phyloP scores from a whole-genome alignment of 2,797 vertebrate genomes.

The Clarias fuscus region DNA sequence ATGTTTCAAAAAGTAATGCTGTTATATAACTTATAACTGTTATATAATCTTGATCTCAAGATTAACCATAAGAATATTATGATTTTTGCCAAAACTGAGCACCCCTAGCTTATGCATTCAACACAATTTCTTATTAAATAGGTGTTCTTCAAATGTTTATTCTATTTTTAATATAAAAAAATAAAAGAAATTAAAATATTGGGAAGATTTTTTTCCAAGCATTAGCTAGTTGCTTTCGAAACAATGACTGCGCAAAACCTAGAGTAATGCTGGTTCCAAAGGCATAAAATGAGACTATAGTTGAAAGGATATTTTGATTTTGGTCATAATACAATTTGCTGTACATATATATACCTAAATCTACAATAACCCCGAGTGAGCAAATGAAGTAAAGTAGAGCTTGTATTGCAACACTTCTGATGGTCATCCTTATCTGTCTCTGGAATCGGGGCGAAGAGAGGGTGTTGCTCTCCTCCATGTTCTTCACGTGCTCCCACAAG shows the following conservation, averaged over 20 bases:
- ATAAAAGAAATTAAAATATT: neutral
- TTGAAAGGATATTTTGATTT: neutral
- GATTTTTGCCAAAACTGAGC: too few species aligned
- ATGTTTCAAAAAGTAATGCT: too few species aligned
- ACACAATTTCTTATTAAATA: neutral
- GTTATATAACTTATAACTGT: too few species aligned
- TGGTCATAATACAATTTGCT: rapidly evolving
- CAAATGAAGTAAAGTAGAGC: conserved; percentile 36
- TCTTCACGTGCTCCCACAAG: conserved; percentile 20
- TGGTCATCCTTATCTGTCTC: conserved; percentile 55
- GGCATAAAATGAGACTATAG: conserved; percentile 44
- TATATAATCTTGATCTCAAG: too few species aligned
- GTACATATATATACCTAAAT: rapidly evolving
- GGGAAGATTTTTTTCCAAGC: conserved; percentile 15
- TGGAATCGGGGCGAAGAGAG: conserved; percentile 5
- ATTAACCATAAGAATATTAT: too few species aligned
- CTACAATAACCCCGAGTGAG: neutral
- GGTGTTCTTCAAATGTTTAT: neutral
- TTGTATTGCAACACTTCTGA: conserved; percentile 41
- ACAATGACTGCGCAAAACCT: conserved; percentile 39
- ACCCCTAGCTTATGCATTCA: neutral
- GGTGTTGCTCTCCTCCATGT: neutral
- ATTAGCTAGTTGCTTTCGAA: neutral
- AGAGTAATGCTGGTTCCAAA: conserved; percentile 44
- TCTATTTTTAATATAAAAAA: neutral